Base-by-base conservation (phyloP, 2,888 invertebrate genomes). In the Zele albiditarsus region DNA sequence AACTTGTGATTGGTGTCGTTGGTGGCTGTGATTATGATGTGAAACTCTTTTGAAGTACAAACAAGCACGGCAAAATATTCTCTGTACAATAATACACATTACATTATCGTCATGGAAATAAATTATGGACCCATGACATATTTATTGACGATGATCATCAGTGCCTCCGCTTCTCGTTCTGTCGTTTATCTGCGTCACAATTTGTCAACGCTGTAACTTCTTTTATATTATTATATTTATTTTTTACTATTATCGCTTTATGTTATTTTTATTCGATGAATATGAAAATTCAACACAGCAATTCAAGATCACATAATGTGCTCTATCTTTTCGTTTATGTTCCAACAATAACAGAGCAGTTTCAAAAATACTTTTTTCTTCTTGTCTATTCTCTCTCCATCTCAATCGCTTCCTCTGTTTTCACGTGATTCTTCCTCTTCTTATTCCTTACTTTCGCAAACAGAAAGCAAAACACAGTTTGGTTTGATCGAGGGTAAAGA, bases 331-430 rank as follows among this genome's bases (percentile, higher is more conserved):
- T 60, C 14, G 25, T 28, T 27, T 16, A 16, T 12, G n/a, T 60
- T 60, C 28, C 28, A 28, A 60, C 60, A 60, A 60, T 28, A 60
- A 60, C 60, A 60, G 60, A 38, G 12, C n/a, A 27, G 60, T 27
- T 60, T 60, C 60, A 60, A 27, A 57, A 69, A 69, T 33, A 69
- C 53, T 23, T 53, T 53, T 53, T 53, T 46, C n/a, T 46, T 46
- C 14, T n/a, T 1, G n/a, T 46, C 4, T n/a, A 16, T 53, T 6
- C 46, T 57, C 58, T 69, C 31, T 65, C 33, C 33, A 31, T 38
- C 10, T 23, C 66, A n/a, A 63, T 12, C 20, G 33, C 16, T 33
- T 23, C n/a, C 3, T 33, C 12, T 63, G 8, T 38, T 23, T 68
- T 68, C 31, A 49, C 23, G 20, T 68, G 38, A 25, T 53, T 68